Evolutionary conservation across 2,113 vertebrate genomes (phyloP).

Genomic region (Charina bottae): DNA sequence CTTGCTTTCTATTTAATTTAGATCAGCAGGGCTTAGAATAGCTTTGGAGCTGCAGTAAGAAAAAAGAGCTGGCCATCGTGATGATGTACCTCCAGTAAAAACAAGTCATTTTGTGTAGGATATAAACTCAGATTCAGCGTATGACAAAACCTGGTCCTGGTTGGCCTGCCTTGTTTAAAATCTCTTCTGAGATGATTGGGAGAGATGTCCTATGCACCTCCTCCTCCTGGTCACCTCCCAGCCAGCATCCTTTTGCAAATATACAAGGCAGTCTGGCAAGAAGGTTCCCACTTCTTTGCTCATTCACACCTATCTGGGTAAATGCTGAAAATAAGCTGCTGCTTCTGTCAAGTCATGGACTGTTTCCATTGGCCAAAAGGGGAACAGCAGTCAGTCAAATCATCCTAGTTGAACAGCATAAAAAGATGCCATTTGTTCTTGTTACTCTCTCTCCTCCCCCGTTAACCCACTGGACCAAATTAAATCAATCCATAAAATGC

Average conservation of each 20-base stretch:
- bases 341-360: too few relatives aligned
- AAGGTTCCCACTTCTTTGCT: background rate
- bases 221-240: background rate
- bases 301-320: background rate
- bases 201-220: background rate
- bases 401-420: too few relatives aligned
- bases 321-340: too few relatives aligned
- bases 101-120: background rate
- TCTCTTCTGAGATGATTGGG: background rate
- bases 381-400: too few relatives aligned
- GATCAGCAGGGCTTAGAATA: background rate
- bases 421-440: too few relatives aligned
- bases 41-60: background rate
- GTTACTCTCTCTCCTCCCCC: too few relatives aligned
- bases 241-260: background rate
- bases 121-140: background rate
- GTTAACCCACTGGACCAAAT: too few relatives aligned
- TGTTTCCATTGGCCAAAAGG: too few relatives aligned
- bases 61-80: background rate
- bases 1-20: background rate
- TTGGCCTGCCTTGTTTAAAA: background rate
- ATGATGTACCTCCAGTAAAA: background rate
- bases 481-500: too few relatives aligned
- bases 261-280: background rate
- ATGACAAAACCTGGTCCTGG: background rate